A percentile compares a stretch with the other conserved stretches of the same genome.
Conservation (phyloP, 2,888 invertebrate genomes). For the Pteria penguin region DNA sequence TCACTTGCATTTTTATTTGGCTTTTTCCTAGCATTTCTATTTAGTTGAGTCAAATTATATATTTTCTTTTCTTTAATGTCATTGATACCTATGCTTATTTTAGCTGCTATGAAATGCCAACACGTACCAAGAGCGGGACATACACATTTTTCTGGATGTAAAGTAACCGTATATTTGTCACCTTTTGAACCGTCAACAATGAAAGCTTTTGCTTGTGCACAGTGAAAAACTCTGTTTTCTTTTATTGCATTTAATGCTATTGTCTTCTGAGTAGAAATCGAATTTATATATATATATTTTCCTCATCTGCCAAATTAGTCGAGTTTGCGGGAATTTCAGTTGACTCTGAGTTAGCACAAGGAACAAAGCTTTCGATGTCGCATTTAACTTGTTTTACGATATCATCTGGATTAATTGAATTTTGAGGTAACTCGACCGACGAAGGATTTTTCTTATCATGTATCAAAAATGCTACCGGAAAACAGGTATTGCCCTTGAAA, state of each 20-base stretch:
- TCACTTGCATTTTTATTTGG: slow-evolving; percentile 17
- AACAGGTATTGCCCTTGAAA: not conserved
- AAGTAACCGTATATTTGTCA: slow-evolving; percentile 19
- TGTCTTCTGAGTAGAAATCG: not conserved
- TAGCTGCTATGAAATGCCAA: slow-evolving; percentile 31
- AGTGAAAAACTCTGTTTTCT: slow-evolving; percentile 17
- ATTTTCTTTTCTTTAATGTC: slow-evolving; percentile 6
- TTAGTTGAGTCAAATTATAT: slow-evolving; percentile 24
- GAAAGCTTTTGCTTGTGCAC: slow-evolving; percentile 27
- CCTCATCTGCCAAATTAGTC: not conserved
- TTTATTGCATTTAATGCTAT: slow-evolving; percentile 13
- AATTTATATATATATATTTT: not conserved
- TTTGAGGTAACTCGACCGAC: not conserved
- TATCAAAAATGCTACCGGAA: slow-evolving; percentile 16
- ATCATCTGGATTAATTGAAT: no score
- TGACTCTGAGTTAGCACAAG: not conserved
- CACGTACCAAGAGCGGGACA: slow-evolving; percentile 30
- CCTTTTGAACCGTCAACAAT: slow-evolving; percentile 34
- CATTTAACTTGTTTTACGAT: no score
- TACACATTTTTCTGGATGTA: slow-evolving; percentile 25
- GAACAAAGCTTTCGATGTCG: no score
- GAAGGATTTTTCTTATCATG: slow-evolving; percentile 13
- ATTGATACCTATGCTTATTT: slow-evolving; percentile 22
- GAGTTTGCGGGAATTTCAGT: not conserved
- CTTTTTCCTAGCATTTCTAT: slow-evolving; percentile 13